phyloP scores from a whole-genome alignment of 2,797 vertebrate genomes.

The Pseudomugil tenellus region DNA sequence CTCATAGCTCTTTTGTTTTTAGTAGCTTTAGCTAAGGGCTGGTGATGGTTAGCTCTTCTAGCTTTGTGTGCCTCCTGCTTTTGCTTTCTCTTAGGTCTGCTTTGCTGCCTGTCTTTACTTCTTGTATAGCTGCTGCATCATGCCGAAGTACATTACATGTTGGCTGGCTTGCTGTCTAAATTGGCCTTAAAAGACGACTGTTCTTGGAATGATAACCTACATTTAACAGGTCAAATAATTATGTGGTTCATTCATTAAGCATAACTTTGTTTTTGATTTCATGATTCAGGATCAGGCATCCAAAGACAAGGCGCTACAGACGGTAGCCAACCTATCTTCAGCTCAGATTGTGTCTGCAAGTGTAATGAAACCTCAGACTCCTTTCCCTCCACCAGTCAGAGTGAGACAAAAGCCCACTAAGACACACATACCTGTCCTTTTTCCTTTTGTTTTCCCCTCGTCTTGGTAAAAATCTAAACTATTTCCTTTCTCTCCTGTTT shows the following conservation, averaged over 20 bases:
- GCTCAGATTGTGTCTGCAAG: constrained; percentile 96
- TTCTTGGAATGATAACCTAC: constrained; percentile 26
- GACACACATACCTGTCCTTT: not conserved
- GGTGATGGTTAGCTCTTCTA: constrained; percentile 67
- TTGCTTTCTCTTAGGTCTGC: constrained; percentile 62
- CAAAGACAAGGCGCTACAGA: constrained; percentile 97
- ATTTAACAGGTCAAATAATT: not conserved
- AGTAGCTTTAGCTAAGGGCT: constrained; percentile 65
- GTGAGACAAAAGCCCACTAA: constrained; percentile 73
- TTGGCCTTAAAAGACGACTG: constrained; percentile 44
- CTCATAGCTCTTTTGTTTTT: constrained; percentile 59
- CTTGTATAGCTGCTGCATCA: constrained; percentile 60
- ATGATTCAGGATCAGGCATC: constrained; percentile 91
- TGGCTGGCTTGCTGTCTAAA: constrained; percentile 71
- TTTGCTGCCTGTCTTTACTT: constrained; percentile 66
- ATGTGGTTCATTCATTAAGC: constrained; percentile 1
- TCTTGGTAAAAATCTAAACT: constrained; percentile 28
- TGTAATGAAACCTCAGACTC: constrained; percentile 90
- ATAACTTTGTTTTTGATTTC: constrained; percentile 27
- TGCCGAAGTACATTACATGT: constrained; percentile 53
- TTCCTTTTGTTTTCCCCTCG: constrained; percentile 22
- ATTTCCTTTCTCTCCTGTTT: constrained; percentile 27
- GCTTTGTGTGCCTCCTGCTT: constrained; percentile 63
- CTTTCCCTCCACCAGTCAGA: constrained; percentile 91
- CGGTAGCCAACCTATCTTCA: constrained; percentile 95